Conservation (phyloP, 2,797 vertebrate species). For the Gastrophryne carolinensis region DNA sequence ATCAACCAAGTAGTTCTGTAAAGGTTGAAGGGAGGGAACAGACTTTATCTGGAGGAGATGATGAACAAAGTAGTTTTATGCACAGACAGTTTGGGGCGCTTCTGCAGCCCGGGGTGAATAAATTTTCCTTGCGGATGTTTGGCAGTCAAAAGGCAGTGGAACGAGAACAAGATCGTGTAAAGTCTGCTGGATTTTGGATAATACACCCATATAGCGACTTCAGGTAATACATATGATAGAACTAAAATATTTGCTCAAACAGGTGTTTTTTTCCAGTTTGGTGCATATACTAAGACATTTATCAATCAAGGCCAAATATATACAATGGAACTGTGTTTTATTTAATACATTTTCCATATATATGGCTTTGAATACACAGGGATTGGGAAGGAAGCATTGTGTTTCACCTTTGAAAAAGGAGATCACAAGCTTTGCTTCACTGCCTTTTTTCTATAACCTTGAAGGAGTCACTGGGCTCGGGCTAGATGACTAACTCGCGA, state of each 20-base stretch:
- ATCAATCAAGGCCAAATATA: background rate
- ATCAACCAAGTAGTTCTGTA: conserved; percentile 78
- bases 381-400: background rate
- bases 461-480: conserved; percentile 13
- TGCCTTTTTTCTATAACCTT: conserved; percentile 38
- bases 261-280: background rate
- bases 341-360: background rate
- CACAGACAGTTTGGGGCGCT: conserved; percentile 96
- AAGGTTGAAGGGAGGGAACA: conserved; percentile 90
- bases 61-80: conserved; percentile 90
- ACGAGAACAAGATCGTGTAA: conserved; percentile 94
- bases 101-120: conserved; percentile 98
- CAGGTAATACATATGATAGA: conserved; percentile 78
- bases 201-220: conserved; percentile 99
- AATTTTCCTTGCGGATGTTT: conserved; percentile 99
- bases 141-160: conserved; percentile 99
- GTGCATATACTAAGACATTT: background rate
- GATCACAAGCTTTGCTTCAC: conserved; percentile 2
- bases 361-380: background rate
- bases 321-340: background rate
- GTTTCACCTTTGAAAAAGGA: conserved; percentile 22
- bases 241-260: background rate
- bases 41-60: conserved; percentile 88
- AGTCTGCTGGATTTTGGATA: conserved; percentile 98
- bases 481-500: background rate